A percentile compares a stretch with the other conserved stretches of the same genome.
phyloP scores from a whole-genome alignment of 2,888 invertebrate species.

The Dryomyza anilis region DNA sequence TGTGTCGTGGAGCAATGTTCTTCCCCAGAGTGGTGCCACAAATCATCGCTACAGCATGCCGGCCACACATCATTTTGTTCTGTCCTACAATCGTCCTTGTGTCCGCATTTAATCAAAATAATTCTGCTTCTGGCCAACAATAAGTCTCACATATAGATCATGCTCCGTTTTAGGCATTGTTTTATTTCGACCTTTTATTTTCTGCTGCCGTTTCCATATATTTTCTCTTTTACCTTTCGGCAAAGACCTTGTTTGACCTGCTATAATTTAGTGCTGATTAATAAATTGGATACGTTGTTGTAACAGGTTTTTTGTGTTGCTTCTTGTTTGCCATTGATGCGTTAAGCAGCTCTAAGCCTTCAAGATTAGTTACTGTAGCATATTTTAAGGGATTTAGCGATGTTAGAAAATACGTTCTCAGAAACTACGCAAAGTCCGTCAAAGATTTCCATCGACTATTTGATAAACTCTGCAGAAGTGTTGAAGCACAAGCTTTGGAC shows the following conservation, averaged over 20 bases:
- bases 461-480: not conserved
- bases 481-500: not conserved
- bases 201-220: not conserved
- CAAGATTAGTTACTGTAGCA: slow-evolving; percentile 9
- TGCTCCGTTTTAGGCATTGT: not conserved
- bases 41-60: slow-evolving; percentile 13
- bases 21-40: not conserved
- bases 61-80: not conserved
- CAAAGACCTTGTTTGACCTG: too few relatives aligned
- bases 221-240: slow-evolving; percentile 2
- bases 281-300: slow-evolving; percentile 10
- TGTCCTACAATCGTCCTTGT: slow-evolving; percentile 41
- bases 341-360: slow-evolving; percentile 17
- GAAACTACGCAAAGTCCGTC: slow-evolving; percentile 2
- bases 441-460: slow-evolving; percentile 3
- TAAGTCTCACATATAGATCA: not conserved
- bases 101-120: slow-evolving; percentile 58
- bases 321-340: not conserved
- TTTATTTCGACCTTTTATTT: not conserved
- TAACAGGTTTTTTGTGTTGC: not conserved
- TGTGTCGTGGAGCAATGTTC: too few relatives aligned
- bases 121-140: slow-evolving; percentile 24
- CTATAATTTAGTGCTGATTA: slow-evolving; percentile 23
- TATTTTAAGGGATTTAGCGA: slow-evolving; percentile 5
- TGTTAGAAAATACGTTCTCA: too few relatives aligned